Base-by-base conservation (phyloP, 2,888 invertebrate genomes). In the Spatulosminthurus flaviceps region DNA sequence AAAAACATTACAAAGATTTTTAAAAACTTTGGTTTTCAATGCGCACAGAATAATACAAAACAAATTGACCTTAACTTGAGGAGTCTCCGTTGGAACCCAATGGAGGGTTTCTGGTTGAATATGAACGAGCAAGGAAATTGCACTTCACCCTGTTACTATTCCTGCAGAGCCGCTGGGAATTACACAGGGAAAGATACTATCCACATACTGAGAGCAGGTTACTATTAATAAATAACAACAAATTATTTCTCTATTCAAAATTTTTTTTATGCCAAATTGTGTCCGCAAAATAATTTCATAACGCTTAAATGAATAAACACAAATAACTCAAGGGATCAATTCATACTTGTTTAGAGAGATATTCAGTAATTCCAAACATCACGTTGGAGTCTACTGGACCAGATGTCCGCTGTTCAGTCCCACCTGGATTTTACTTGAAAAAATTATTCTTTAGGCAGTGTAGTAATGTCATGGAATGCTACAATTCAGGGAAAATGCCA, bases 401-500 rank as follows among this genome's bases (percentile, higher is more conserved):
- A 1, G 64, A 64, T 24, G 19, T 64, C 21, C 11, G 13, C 11
- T 64, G 64, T 22, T 2, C 1, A 1, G 64, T 64, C 2, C 64
- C 64, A 1, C 64, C 13, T 21, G 21, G 64, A 1, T 1, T 21
- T 21, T 1, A 64, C 22, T 11, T 64, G 1, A 34, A 34, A 19
- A 28, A 29, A 29, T 28, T 69, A n/a, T 16, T 24, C 2, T 69
- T 29, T 28, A 69, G 28, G 28, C 24, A 13, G 16, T 69, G 69
- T 28, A 69, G 28, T 13, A 69, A 69, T 69, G 11, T 69, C 16
- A 69, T 69, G 13, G 69, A 69, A 29, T 69, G 69, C 28, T 69
- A n/a, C 1, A 69, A 69, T 28, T 16, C 28, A 1, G 16, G 29
- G 13, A 22, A 16, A 7, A 66, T 21, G 4, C 66, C 66, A 13